Base-by-base conservation (phyloP, 2,888 invertebrate genomes). In the Listrodromus nycthemerus region DNA sequence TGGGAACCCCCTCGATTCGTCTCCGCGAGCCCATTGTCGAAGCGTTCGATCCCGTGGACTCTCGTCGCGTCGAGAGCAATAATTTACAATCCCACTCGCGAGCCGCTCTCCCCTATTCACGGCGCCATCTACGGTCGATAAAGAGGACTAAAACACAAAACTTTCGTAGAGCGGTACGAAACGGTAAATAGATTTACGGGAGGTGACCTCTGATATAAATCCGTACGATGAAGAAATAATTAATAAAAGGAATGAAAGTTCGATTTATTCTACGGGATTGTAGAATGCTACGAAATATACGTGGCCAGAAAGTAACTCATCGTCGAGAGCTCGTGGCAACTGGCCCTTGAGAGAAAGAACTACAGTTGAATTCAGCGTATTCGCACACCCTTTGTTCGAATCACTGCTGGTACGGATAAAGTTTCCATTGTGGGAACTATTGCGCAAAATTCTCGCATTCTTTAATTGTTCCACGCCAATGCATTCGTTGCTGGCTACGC, bases 11-110 rank as follows among this genome's bases (percentile, higher is more conserved):
- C 37, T 50, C 58, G 63, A 83, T 77, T 69, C 73, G 71, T 67
- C 67, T 21, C 66, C 80, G 73, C 63, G 52, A 50, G 21, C 24
- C 67, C 69, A 69, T 70, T 70, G 70, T 70, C 21, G 27, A 67
- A 27, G n/a, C 30, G 21, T 21, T 19, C 19, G 21, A 52, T 10
- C 33, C 30, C 30, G 8, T 33, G 63, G 63, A 33, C 63, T 33
- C 33, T 8, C 33, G n/a, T 19, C 30, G 33, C 6, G 8, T 37
- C 52, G 33, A 70, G 69, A 52, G 52, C 52, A 52, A 52, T 52
- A 52, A 21, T 52, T 52, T 52, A 21, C 21, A 52, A 21, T 52
- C n/a, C 1, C 52, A 21, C 52, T 52, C 7, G 52, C 52, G 52
- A 52, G 52, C 52, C 21, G 19, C 21, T 45, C 41, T 45, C 41